Conservation (phyloP, 2,797 vertebrate species). For the Aselliscus stoliczkanus region DNA sequence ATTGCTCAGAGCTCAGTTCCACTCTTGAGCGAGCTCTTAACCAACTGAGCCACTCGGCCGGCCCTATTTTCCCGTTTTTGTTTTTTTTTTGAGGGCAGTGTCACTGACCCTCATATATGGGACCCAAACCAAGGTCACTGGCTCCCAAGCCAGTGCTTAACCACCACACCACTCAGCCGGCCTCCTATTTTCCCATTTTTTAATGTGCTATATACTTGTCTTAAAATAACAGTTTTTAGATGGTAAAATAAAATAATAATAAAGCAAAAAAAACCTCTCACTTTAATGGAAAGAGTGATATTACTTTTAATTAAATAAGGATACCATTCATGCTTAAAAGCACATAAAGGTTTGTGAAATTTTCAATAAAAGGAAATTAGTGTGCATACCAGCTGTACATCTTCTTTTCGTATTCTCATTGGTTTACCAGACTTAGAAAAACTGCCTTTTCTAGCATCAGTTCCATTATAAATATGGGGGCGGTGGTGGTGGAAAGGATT, state of each 20-base stretch:
- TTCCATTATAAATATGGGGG: neutral
- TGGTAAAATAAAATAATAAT: neutral
- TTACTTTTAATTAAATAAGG: neutral
- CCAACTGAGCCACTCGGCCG: too few relatives aligned
- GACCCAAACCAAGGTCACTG: too few relatives aligned
- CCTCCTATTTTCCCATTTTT: neutral
- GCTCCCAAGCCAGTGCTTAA: too few relatives aligned
- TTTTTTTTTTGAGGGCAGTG: too few relatives aligned
- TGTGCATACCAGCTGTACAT: neutral
- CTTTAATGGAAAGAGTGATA: neutral
- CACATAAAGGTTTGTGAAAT: neutral
- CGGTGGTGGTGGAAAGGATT: neutral
- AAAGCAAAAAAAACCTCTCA: neutral
- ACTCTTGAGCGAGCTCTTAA: too few relatives aligned
- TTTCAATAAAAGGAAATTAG: neutral
- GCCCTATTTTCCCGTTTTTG: too few relatives aligned
- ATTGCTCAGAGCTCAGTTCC: too few relatives aligned
- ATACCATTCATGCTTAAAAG: neutral
- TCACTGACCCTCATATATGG: too few relatives aligned
- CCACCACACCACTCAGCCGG: too few relatives aligned
- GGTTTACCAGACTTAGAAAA: neutral
- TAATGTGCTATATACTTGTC: neutral
- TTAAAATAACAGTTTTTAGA: neutral
- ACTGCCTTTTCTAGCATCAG: neutral
- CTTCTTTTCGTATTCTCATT: neutral